Base-by-base conservation (phyloP, 2,113 vertebrate genomes). In the Eudorcas thomsonii region DNA sequence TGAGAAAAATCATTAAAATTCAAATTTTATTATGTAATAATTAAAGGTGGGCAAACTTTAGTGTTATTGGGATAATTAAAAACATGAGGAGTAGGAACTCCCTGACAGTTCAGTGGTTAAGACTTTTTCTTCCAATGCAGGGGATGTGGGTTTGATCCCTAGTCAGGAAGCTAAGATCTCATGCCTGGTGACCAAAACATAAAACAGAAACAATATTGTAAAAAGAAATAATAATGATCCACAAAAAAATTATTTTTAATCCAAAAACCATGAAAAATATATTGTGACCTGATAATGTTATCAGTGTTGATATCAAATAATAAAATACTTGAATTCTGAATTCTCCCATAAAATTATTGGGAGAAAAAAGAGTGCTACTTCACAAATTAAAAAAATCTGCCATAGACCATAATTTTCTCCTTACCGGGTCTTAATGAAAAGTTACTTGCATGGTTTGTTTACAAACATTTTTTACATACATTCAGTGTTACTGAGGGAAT, bases 271-370 rank as follows among this genome's bases (percentile, higher is more conserved):
- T 74, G 5, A 45, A 78, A 45, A 78, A n/a, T 43, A 80, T 2
- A 89, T 54, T 52, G 2, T 94, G 39, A 45, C 7, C 13, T 88
- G 14, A 93, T 94, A 95, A 39, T 59, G 2, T 64, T 55, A 1
- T 25, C 16, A 87, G 4, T 84, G 30, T 36, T 55, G 10, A 6
- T 88, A 48, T 33, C 26, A 78, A 33, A 57, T 50, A 92, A 82
- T 59, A 88, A 88, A 82, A 90, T 86, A 12, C 26, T 93, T 95
- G 54, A 78, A 86, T 93, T 95, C 43, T 78, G 16, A 95, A 52
- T 36, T 25, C 26, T 26, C 60, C n/a, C 4, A 10, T 91, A 90
- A 80, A 48, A 25, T 78, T 33, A 26, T 13, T 78, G 30, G 1
- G 21, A n/a, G 7, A 19, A 28, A 25, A 52, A 33, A 45, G 13